phyloP scores from a whole-genome alignment of 2,888 invertebrate genomes.

The Latheticus oryzae region DNA sequence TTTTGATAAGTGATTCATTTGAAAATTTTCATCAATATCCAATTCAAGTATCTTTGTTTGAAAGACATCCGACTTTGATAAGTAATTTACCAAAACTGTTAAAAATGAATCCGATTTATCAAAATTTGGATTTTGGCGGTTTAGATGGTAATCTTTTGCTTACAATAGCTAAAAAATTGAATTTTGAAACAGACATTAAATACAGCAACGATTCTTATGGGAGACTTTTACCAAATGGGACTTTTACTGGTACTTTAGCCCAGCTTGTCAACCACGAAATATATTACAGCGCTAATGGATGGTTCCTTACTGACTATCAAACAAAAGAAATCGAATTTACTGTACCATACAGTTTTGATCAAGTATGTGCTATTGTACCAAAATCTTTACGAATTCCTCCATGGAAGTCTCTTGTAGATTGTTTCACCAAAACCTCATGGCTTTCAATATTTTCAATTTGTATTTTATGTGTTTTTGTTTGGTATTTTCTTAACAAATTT shows the following conservation, averaged over 20 bases:
- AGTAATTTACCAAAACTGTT: conserved; percentile 39
- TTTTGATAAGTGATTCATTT: too few relatives aligned
- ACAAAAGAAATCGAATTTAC: conserved; percentile 1
- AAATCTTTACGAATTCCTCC: conserved; percentile 1
- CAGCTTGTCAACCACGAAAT: background rate
- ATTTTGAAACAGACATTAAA: background rate
- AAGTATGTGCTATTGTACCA: conserved; percentile 2
- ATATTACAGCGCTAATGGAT: conserved; percentile 3
- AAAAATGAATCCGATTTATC: conserved; percentile 1
- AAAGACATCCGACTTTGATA: conserved; percentile 50
- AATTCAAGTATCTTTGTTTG: conserved; percentile 58
- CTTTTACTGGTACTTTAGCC: conserved; percentile 4
- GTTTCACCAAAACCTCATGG: background rate
- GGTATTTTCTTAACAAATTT: background rate
- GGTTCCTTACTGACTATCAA: background rate
- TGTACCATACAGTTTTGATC: conserved; percentile 5
- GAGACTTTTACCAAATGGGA: conserved; percentile 1
- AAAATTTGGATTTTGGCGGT: background rate
- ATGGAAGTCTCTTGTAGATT: background rate
- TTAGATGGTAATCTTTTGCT: conserved; percentile 1
- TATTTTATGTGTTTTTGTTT: conserved; percentile 1
- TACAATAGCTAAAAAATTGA: background rate
- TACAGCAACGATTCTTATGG: conserved; percentile 1
- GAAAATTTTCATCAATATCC: too few relatives aligned
- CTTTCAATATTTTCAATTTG: background rate